Evolutionary conservation across 2,113 vertebrate genomes (phyloP), one percentile per base, ranked within the genome.

Genomic region (Apaloderma vittatum): DNA sequence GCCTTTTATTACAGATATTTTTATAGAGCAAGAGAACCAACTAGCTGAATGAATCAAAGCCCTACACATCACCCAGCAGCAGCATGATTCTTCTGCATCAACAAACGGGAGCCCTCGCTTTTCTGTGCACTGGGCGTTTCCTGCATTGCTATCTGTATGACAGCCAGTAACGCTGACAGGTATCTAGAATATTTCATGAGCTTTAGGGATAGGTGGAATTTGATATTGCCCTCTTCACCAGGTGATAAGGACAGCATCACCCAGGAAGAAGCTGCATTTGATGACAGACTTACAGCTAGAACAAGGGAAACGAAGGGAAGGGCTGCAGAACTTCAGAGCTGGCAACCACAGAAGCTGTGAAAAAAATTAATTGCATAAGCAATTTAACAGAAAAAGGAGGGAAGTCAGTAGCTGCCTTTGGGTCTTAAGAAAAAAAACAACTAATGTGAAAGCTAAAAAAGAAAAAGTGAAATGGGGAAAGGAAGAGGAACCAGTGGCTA

Each of bases 81-180:
- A 36, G 12, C 17, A 4, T 15, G 13, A 43, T 81, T 40, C 5
- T 78, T n/a, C 24, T 54, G 5, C 8, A 62, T 27, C 7, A 61
- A 0, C 6, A 18, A 61, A 67, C 3, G 2, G 20, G 10, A 90
- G 8, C 15, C 27, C 15, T 62, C 36, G 9, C 11, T 90, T 55
- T 66, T 24, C 32, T 30, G 22, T 20, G n/a, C 9, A 52, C 10
- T 15, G 48, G 11, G 7, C 59, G 32, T 68, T 86, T 21, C 21
- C 49, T n/a, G 12, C 6, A 1, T 17, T 79, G 20, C 8, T 3
- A 0, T 46, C 45, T 65, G 5, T 8, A 6, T n/a, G 20, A 71
- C 11, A 20, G 8, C 12, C 51, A 45, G 46, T 37, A 62, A 49
- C 6, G 5, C 24, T 73, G 17, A 5, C 51, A 32, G 30, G 18